Evolutionary conservation across 2,888 invertebrate species (phyloP), one percentile per base, ranked within the genome.

Genomic region (Mylabris sibirica): DNA sequence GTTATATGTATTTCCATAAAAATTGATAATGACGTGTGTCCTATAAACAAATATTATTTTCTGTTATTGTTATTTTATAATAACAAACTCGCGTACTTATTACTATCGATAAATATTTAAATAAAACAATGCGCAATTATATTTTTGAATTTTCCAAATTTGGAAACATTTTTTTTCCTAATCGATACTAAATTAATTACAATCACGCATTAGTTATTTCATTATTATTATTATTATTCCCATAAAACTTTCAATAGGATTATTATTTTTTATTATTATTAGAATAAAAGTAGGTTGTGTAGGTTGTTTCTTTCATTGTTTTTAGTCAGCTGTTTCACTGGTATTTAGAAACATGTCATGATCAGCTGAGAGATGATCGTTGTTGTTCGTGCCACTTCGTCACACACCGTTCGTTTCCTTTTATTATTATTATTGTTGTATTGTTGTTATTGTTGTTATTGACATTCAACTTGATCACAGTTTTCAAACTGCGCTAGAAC

Each of bases 401-500:
- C 20, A 22, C 8, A 2, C 20, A 22, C 49, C 20, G 49, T 49
- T 49, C 49, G 44, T 4, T 44, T 14, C 12, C 14, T 44, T 49
- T 49, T 49, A n/a, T 20, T n/a, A 17, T 20, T 49, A 20, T 49
- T 49, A 0, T 20, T 49, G 20, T 49, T 49, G 0, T 38, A 1
- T 35, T 38, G 3, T 38, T 6, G 44, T 44, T 44, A 5, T 44
- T 44, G 44, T 44, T 44, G 44, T 44, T 44, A 44, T 44, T 44
- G 44, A 44, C 44, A 44, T 44, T 44, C 44, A 44, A 44, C 44
- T 44, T 44, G 44, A 17, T 17, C 17, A 17, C 44, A 44, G n/a
- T 44, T 44, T 44, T 44, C 1, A 44, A 44, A 44, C 44, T 44
- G 44, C 44, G 44, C 44, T 44, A 44, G n/a, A n/a, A n/a, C 44